These are phyloP conservation scores for Urocitellus parryii DNA, from an alignment of 2,113 vertebrate species.

Conservation along the genomic window DNA sequence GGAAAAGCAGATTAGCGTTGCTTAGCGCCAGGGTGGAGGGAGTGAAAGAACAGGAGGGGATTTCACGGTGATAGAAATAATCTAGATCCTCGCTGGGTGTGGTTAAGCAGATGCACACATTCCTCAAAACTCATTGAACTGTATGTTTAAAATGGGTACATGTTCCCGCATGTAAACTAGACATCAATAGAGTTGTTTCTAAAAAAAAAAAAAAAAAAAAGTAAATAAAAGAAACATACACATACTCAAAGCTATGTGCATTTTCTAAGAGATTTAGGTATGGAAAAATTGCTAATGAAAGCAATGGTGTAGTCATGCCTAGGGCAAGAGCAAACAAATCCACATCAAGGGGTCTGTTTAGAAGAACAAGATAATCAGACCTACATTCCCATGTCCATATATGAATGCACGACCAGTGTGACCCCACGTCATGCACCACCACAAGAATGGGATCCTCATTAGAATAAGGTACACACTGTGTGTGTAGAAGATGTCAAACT, in stretches of 20 bases:
- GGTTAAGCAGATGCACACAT: neutral
- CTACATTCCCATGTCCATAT: too few relatives aligned
- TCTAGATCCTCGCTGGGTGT: neutral
- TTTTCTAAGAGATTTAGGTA: conserved; percentile 23
- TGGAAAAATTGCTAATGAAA: neutral
- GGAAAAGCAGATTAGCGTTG: neutral
- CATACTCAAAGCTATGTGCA: neutral
- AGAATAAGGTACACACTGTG: too few relatives aligned
- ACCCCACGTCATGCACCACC: too few relatives aligned
- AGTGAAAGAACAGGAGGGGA: neutral
- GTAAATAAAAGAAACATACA: conserved; percentile 1
- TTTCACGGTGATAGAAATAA: neutral
- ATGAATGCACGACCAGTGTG: too few relatives aligned
- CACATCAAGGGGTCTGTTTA: neutral
- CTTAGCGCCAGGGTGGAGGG: neutral
- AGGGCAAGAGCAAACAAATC: neutral
- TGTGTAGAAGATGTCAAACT: too few relatives aligned
- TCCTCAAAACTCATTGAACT: conserved; percentile 9
- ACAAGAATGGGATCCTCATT: too few relatives aligned
- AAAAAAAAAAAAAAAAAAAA: neutral
- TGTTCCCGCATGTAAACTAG: neutral
- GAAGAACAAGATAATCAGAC: neutral
- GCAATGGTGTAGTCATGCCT: neutral
- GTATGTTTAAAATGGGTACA: neutral
- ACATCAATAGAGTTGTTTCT: neutral